Percentiles rank a stretch among this genome's conserved stretches.
Conservation (phyloP, 2,113 vertebrate species). For the Sula dactylatra region DNA sequence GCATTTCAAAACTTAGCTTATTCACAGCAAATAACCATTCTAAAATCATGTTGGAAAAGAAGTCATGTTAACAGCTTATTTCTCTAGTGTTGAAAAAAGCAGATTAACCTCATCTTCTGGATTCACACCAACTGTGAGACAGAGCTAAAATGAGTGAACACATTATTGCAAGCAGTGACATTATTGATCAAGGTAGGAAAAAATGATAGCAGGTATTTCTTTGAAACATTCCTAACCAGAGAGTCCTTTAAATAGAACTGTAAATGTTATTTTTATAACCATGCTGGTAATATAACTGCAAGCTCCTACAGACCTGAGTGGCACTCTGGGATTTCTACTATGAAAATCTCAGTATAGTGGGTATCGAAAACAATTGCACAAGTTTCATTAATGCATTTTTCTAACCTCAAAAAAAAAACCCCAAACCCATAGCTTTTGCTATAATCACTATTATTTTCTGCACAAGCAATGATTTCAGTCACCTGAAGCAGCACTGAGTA, state of each 20-base stretch:
- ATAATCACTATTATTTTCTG: neutral
- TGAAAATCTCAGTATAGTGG: neutral
- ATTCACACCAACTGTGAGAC: neutral
- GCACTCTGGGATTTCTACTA: neutral
- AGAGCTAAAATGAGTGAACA: neutral
- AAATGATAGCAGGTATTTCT: neutral
- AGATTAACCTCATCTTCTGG: neutral
- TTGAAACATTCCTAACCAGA: neutral
- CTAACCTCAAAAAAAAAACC: neutral
- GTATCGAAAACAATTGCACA: neutral
- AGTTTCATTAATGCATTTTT: neutral
- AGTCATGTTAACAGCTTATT: neutral
- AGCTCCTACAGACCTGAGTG: neutral
- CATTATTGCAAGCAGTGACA: neutral
- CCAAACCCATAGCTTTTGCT: neutral
- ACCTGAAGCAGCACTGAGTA: neutral
- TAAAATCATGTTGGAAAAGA: neutral
- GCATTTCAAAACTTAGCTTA: neutral
- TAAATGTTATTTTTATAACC: neutral
- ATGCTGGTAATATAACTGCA: neutral
- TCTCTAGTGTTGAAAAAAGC: neutral
- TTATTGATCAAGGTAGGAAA: neutral
- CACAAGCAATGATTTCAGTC: neutral
- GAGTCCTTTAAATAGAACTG: neutral
- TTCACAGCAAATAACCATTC: neutral